Conservation (phyloP, 2,113 vertebrate species). For the Shinisaurus crocodilurus region DNA sequence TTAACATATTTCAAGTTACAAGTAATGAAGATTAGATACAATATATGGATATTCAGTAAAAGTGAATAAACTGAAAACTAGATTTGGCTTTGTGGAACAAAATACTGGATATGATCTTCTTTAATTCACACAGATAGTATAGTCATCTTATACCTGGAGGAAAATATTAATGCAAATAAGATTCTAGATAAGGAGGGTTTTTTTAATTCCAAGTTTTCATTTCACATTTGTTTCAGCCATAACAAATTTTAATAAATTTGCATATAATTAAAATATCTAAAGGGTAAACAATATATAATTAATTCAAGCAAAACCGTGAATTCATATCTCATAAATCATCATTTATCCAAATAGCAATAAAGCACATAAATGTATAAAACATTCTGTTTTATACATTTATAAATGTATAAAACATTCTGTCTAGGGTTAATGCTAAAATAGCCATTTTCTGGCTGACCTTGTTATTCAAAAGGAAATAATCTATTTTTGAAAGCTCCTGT, state of each 20-base stretch:
- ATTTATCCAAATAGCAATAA: not conserved
- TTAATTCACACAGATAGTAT: conserved; percentile 46
- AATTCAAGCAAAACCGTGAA: not conserved
- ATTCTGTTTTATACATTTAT: too few relatives aligned
- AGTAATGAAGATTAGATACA: conserved; percentile 21
- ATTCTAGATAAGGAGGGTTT: conserved; percentile 57
- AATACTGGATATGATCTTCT: conserved; percentile 44
- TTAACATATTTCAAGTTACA: conserved; percentile 30
- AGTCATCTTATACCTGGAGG: conserved; percentile 42
- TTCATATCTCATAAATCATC: not conserved
- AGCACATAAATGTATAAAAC: not conserved
- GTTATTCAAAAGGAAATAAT: not conserved
- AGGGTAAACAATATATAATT: not conserved
- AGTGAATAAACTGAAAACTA: conserved; percentile 8
- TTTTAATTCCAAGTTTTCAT: conserved; percentile 38
- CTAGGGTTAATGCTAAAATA: not conserved
- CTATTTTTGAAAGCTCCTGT: not conserved
- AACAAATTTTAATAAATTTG: not conserved
- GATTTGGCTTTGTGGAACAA: conserved; percentile 42
- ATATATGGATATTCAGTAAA: conserved; percentile 41
- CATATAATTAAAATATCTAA: not conserved
- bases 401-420: not conserved
- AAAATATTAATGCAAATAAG: conserved; percentile 51
- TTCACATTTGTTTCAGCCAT: not conserved
- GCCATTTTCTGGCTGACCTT: not conserved